Percentiles rank a stretch among this genome's conserved stretches.
Evolutionary conservation across 2,888 invertebrate genomes (phyloP).

Genomic region (Hirtodrosophila confusa): DNA sequence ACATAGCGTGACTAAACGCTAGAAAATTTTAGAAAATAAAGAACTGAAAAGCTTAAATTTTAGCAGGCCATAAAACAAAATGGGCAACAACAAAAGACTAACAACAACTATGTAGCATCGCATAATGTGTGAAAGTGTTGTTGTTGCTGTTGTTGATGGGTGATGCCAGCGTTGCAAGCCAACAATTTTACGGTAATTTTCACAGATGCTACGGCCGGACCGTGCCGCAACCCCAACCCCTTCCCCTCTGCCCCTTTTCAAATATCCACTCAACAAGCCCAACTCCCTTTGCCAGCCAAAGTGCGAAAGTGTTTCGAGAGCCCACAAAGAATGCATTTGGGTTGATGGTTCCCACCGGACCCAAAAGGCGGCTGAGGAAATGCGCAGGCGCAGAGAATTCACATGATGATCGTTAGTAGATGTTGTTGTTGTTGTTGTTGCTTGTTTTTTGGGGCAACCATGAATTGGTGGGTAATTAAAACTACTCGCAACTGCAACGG

Average conservation of each 20-base stretch:
- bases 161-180: conserved; percentile 47
- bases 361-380: conserved; percentile 53
- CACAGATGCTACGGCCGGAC: conserved; percentile 39
- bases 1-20: conserved; percentile 27
- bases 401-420: conserved; percentile 75
- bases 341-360: conserved; percentile 42
- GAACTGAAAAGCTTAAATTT: conserved; percentile 34
- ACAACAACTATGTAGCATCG: conserved; percentile 26
- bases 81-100: conserved; percentile 45
- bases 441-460: conserved; percentile 56
- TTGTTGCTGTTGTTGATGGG: conserved; percentile 31
- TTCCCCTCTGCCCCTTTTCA: not conserved
- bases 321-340: conserved; percentile 52
- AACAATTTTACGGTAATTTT: conserved; percentile 63
- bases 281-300: conserved; percentile 6
- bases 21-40: conserved; percentile 15
- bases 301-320: conserved; percentile 50
- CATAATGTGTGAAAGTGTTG: conserved; percentile 75
- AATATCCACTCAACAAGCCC: not conserved
- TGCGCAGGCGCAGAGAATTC: conserved; percentile 70
- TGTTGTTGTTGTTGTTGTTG: conserved; percentile 23
- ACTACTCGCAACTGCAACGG: conserved; percentile 60
- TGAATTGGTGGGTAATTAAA: conserved; percentile 72
- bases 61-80: conserved; percentile 73
- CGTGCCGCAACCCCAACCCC: conserved; percentile 9